Evolutionary conservation across 2,797 vertebrate genomes (phyloP), one percentile per base, ranked within the genome.

Genomic region (Muscicapa comitata): DNA sequence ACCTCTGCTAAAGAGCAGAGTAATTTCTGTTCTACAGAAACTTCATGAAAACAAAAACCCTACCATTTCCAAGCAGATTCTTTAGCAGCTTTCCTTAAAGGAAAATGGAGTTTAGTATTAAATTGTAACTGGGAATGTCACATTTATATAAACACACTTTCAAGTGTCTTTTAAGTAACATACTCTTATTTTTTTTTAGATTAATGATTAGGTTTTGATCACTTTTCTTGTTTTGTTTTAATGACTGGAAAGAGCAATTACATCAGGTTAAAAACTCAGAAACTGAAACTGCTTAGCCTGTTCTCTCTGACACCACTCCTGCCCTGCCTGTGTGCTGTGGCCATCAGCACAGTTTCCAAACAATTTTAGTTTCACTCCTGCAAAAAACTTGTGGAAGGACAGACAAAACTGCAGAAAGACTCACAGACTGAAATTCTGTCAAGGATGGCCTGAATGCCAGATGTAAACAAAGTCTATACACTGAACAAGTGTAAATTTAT

Each of bases 11-110:
- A 87, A 59, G 42, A 75, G 55, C 76, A 96, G 71, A 85, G 33
- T 33, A 72, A 70, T 95, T 96, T 86, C 75, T 79, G 37, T 42
- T 85, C 61, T 81, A 86, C 61, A 24, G 51, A 83, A 94, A 61
- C 59, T 71, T 88, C 14, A 58, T 20, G 68, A 78, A 35, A 89
- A 54, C 33, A 66, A 25, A 50, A 68, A 26, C 3, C 17, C 26
- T 31, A 23, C 5, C 31, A 84, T 65, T 66, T 79, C 21, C n/a
- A 83, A 77, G 47, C 18, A 86, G 40, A 35, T 48, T 48, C 45
- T 80, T 45, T 17, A 74, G 58, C 18, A 65, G 24, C 26, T 61
- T 61, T 61, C 5, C 29, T 85, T 62, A 57, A 61, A 78, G 42
- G 7, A 16, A 84, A 95, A 38, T 10, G 7, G 80, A 54, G 54